Evolutionary conservation across 1,140 invertebrate genomes (phyloP), one percentile per base, ranked within the genome.

Genomic region (Drosophila persimilis): DNA sequence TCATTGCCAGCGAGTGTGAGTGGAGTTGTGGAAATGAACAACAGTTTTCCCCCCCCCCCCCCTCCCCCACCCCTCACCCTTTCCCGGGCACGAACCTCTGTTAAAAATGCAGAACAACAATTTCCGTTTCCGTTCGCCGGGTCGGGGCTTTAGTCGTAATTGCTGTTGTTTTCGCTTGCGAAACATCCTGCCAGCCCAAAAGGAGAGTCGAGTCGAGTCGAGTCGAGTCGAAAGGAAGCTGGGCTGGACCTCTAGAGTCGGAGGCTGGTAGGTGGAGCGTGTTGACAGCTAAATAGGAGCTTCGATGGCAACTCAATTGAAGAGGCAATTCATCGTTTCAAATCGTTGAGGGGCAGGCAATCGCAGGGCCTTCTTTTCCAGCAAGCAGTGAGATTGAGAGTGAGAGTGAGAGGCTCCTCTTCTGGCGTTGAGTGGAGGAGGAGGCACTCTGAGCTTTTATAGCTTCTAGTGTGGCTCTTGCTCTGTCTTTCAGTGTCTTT

Each of bases 41-140:
- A 24, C 24, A 24, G 24, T 24, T 24, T 26, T 26, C 3, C 24
- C 24, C 4, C 3, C 24, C 24, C 0, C 24, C 24, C 24, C 24
- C 3, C 24, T 5, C 4, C 3, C 24, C 24, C 0, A 5, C 24
- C 24, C 24, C 4, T 5, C 24, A 3, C 2, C 24, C 24, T 4
- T 5, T 24, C 24, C 24, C 24, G 0, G 3, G 24, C 24, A 26
- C 24, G 39, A 56, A 86, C 81, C 81, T 86, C 83, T 71, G 58
- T 86, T 88, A 88, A 86, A 86, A 81, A 86, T 86, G 81, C 83
- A 86, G 48, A 78, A 76, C 83, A 86, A 86, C 83, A 86, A 86
- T 86, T 86, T 86, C 83, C 83, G 83, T 78, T 86, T 86, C 78
- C 81, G 74, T 39, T 75, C 65, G 69, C 73, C 64, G 48, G 81